Evolutionary conservation across 2,888 invertebrate species (phyloP).

Genomic region (Vesta saturnalis): DNA sequence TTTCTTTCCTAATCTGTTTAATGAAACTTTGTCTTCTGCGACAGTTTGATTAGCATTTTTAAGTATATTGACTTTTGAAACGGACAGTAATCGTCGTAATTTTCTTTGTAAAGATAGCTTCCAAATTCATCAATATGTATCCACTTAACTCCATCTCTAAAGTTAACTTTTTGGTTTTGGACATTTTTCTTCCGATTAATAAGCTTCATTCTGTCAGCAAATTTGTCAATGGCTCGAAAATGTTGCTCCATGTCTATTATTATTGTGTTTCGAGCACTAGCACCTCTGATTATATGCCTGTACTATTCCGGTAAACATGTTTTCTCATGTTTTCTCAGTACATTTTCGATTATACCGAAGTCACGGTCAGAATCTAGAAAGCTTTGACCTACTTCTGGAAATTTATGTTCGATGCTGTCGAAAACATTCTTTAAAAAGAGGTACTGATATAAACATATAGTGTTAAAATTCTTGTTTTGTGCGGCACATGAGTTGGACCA

Average conservation of each 20-base stretch:
- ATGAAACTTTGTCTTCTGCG: no score
- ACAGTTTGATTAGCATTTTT: no score
- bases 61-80: no score
- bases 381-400: conserved; percentile 52
- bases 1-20: no score
- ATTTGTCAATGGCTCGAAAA: no score
- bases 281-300: background rate
- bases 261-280: background rate
- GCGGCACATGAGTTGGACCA: conserved; percentile 18
- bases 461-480: conserved; percentile 47
- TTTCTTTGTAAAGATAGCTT: conserved; percentile 26
- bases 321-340: conserved; percentile 30
- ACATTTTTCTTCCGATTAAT: conserved; percentile 38
- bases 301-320: conserved; percentile 5
- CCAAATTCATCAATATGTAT: conserved; percentile 45
- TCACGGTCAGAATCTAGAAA: conserved; percentile 50
- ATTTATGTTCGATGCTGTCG: conserved; percentile 52
- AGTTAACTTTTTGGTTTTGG: conserved; percentile 40
- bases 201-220: conserved; percentile 29
- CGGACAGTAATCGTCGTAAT: conserved; percentile 8
- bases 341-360: conserved; percentile 50
- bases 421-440: conserved; percentile 48
- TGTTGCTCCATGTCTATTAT: no score
- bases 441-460: conserved; percentile 45
- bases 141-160: conserved; percentile 44